phyloP scores from a whole-genome alignment of 2,888 invertebrate genomes.

The Apeira syringaria region DNA sequence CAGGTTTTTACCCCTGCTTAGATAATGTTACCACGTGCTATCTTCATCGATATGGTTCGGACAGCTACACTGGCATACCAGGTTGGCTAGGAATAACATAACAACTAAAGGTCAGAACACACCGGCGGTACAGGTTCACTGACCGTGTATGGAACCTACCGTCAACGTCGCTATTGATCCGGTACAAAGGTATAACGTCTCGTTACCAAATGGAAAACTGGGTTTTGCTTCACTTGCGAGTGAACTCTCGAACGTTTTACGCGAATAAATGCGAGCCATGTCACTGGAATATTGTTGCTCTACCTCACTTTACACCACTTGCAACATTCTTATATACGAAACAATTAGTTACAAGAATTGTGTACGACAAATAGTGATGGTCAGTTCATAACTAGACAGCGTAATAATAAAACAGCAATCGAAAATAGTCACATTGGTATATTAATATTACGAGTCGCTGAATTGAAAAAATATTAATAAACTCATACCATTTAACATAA shows the following conservation, averaged over 20 bases:
- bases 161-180: slow-evolving; percentile 41
- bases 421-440: too few relatives aligned
- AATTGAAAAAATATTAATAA: too few relatives aligned
- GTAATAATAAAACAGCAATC: too few relatives aligned
- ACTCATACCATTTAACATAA: too few relatives aligned
- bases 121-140: slow-evolving; percentile 36
- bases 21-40: not conserved
- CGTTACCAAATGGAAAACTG: slow-evolving; percentile 23
- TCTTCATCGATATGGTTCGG: slow-evolving; percentile 1
- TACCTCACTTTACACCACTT: too few relatives aligned
- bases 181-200: slow-evolving; percentile 26
- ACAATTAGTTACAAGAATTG: too few relatives aligned
- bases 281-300: slow-evolving; percentile 2
- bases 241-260: slow-evolving; percentile 4
- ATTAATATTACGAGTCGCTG: too few relatives aligned
- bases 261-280: slow-evolving; percentile 26
- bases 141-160: slow-evolving; percentile 35
- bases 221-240: slow-evolving; percentile 8
- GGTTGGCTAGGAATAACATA: slow-evolving; percentile 22
- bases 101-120: slow-evolving; percentile 31
- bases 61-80: slow-evolving; percentile 8
- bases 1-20: too few relatives aligned
- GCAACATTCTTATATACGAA: too few relatives aligned
- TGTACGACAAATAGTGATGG: too few relatives aligned
- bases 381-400: too few relatives aligned